phyloP scores from a whole-genome alignment of 2,113 vertebrate genomes.

The human region GRCh38 chr6:115344001-115344500 shows the following conservation, averaged over 20 bases:
- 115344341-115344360: not conserved
- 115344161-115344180: not conserved
- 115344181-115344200: not conserved
- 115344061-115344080: not conserved
- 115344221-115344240: not conserved
- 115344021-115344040: not conserved
- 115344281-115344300: not conserved
- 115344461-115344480: not conserved
- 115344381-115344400: not conserved
- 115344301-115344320: not conserved
- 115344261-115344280: not conserved
- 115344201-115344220: not conserved
- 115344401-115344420: not conserved
- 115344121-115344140: not conserved
- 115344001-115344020: not conserved
- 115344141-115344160: not conserved
- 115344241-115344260: not conserved
- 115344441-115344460: not conserved
- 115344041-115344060: not conserved
- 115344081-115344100: not conserved
- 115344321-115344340: not conserved
- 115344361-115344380: not conserved
- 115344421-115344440: not conserved
- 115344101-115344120: not conserved
- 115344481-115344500: not conserved